Conservation (phyloP, 2,888 invertebrate species). For the Steinernema carpocapsae region DNA sequence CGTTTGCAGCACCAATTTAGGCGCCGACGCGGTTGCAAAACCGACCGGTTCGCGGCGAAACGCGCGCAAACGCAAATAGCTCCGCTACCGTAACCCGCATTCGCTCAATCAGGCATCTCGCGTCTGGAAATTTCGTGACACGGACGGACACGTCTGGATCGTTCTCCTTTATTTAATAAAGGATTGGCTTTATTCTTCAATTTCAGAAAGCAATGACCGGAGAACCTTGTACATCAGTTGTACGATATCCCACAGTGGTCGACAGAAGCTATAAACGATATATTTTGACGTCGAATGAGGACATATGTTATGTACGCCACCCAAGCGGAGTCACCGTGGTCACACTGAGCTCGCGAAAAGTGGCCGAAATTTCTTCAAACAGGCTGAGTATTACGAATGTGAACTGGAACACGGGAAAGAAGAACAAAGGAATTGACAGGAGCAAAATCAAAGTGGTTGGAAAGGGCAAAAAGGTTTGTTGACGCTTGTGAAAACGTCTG, state of each 20-base stretch:
- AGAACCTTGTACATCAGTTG: background rate
- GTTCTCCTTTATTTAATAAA: no score
- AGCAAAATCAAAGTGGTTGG: constrained; percentile 44
- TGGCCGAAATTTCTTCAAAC: constrained; percentile 30
- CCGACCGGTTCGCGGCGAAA: no score
- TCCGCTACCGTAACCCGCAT: no score
- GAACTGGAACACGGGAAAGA: constrained; percentile 38
- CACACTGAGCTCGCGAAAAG: constrained; percentile 32
- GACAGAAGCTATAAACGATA: constrained; percentile 31
- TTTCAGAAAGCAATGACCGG: no score
- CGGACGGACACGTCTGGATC: no score
- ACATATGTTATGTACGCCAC: constrained; percentile 44
- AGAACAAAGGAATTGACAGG: constrained; percentile 45
- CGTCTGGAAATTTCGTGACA: no score
- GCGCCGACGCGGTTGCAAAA: no score
- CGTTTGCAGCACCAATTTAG: no score
- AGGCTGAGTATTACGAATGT: constrained; percentile 19
- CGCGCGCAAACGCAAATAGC: no score
- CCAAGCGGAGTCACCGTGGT: constrained; percentile 47
- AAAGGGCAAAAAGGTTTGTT: constrained; percentile 49
- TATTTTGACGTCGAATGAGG: constrained; percentile 4
- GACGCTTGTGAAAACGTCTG: no score
- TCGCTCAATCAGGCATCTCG: no score
- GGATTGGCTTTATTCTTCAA: no score
- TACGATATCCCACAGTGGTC: constrained; percentile 20